phyloP scores from a whole-genome alignment of 2,113 vertebrate genomes.

The Xenus cinereus region DNA sequence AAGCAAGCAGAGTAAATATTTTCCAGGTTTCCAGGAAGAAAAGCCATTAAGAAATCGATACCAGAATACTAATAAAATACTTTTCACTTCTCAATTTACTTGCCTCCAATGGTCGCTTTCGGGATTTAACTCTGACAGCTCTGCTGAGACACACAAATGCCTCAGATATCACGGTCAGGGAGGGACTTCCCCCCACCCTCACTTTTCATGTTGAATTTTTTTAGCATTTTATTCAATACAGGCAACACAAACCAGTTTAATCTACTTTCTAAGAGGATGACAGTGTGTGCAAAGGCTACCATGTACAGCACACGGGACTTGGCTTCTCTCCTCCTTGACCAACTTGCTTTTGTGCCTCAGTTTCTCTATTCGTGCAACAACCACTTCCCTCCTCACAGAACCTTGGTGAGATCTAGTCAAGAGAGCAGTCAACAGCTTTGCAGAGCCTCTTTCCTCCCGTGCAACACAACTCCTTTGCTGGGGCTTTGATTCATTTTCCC shows the following conservation, averaged over 20 bases:
- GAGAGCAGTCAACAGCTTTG: not conserved
- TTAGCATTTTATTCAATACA: not conserved
- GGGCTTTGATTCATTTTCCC: not conserved
- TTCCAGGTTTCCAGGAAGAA: constrained; percentile 53
- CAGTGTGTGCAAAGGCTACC: rapidly evolving
- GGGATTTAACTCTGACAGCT: not conserved
- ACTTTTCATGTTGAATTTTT: not conserved
- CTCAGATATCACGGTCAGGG: not conserved
- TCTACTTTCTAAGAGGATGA: not conserved
- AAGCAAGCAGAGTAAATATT: not conserved
- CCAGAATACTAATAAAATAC: constrained; percentile 43
- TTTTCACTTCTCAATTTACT: not conserved
- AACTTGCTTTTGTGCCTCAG: not conserved
- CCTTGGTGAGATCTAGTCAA: not conserved
- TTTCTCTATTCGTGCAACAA: not conserved
- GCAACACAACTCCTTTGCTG: not conserved
- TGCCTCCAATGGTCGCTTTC: not conserved
- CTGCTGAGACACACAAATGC: not conserved
- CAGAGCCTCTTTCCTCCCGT: not conserved
- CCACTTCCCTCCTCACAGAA: not conserved
- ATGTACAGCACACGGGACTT: not conserved
- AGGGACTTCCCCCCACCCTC: not conserved
- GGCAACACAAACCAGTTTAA: not conserved
- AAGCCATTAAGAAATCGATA: constrained; percentile 64
- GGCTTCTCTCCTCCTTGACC: not conserved